phyloP scores from a whole-genome alignment of 2,113 vertebrate genomes.

The Mesitornis unicolor region DNA sequence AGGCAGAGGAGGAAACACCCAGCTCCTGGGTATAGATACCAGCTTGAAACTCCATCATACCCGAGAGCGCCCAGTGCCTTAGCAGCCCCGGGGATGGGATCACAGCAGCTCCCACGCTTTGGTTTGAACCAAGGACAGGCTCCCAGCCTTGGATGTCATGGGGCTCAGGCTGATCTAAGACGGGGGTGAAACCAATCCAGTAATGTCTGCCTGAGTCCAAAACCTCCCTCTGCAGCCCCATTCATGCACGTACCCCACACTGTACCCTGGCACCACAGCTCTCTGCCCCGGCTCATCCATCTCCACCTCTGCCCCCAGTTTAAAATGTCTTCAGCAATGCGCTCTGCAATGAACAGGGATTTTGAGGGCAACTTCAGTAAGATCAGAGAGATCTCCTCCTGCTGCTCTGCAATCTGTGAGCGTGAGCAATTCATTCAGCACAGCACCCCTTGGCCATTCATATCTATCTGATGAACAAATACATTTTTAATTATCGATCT shows the following conservation, averaged over 20 bases:
- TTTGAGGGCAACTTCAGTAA: background rate
- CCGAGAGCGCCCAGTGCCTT: accelerated
- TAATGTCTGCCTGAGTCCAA: background rate
- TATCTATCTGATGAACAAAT: conserved; percentile 24
- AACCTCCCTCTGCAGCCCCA: background rate
- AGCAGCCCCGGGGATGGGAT: background rate
- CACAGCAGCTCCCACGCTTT: background rate
- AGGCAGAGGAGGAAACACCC: background rate
- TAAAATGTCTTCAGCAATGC: background rate
- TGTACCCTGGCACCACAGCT: accelerated
- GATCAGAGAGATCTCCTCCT: background rate
- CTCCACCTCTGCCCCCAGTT: background rate
- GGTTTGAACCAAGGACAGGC: background rate
- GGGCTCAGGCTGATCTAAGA: background rate
- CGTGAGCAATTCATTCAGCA: background rate
- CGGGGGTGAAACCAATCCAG: background rate
- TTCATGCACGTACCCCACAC: background rate
- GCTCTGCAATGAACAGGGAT: background rate
- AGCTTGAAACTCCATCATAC: background rate
- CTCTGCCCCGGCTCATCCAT: background rate
- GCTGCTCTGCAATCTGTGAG: background rate
- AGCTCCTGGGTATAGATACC: background rate
- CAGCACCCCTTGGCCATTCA: background rate
- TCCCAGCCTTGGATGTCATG: background rate
- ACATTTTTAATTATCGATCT: conserved; percentile 33